phyloP scores from a whole-genome alignment of 1,140 invertebrate species.

The Drosophila micromelanica region DNA sequence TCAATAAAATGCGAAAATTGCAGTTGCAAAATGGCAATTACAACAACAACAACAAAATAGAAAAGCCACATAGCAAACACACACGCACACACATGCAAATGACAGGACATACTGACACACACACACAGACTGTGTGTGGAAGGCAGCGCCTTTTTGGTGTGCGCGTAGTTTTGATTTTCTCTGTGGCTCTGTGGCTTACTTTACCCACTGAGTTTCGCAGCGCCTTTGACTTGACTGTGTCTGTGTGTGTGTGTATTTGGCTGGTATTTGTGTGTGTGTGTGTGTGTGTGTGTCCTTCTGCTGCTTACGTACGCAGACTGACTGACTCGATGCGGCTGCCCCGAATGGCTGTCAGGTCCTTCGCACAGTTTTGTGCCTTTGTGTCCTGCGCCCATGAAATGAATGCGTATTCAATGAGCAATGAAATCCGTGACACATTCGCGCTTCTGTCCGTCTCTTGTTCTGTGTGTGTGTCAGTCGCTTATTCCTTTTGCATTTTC shows the following conservation, averaged over 20 bases:
- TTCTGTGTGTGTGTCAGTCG: constrained; percentile 31
- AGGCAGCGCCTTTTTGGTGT: constrained; percentile 71
- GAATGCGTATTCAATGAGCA: constrained; percentile 82
- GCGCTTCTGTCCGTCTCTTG: constrained; percentile 53
- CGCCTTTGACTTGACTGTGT: constrained; percentile 37
- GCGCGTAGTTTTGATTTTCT: constrained; percentile 82
- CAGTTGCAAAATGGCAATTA: constrained; percentile 74
- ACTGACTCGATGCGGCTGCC: constrained; percentile 80
- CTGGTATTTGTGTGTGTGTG: constrained; percentile 25
- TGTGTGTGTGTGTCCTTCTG: constrained; percentile 43
- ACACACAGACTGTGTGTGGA: constrained; percentile 26
- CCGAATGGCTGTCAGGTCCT: constrained; percentile 66
- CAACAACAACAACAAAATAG: constrained; percentile 50
- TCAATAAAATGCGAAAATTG: constrained; percentile 78
- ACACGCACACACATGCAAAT: constrained; percentile 49
- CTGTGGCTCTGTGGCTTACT: constrained; percentile 72
- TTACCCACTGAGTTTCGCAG: constrained; percentile 57
- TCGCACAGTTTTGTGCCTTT: constrained; percentile 48
- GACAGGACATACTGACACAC: constrained; percentile 23
- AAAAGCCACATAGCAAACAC: constrained; percentile 38
- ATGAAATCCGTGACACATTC: constrained; percentile 83
- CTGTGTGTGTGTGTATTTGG: constrained; percentile 28
- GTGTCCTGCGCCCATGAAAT: constrained; percentile 65
- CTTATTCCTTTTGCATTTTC: constrained; percentile 66
- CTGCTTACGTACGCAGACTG: constrained; percentile 81